Base-by-base conservation (phyloP, 2,113 vertebrate species). In the Gymnorhina tibicen region DNA sequence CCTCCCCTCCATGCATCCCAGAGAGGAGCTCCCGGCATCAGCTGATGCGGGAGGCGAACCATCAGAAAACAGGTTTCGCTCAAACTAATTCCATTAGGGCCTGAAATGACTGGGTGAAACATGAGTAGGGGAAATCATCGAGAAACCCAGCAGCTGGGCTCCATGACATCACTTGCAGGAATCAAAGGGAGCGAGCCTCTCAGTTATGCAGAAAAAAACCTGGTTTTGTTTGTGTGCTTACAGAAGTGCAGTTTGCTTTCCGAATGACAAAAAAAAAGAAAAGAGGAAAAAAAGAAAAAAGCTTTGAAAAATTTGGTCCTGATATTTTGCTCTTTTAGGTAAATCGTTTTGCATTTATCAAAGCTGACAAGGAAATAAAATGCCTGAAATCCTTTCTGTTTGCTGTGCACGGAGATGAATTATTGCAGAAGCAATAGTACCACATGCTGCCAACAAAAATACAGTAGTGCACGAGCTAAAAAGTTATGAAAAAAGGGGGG, bases 51-150 rank as follows among this genome's bases (percentile, higher is more conserved):
- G 95, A 97, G 79, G 92, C 88, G 96, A 98, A 93, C 96, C 97
- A 89, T 97, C 96, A 95, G 97, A 94, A 97, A 97, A 58, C 1
- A 87, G 83, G 84, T 95, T 98, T 93, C 7, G 23, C 94, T 95
- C 96, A 96, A 85, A 96, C 92, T 97, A 97, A 98, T 98, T 98
- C 97, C 96, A 98, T 98, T 97, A 98, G 91, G 96, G 92, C 92
- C 94, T 97, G 92, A 95, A 98, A 97, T 94, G 96, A 93, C 92
- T 98, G 91, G 92, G 94, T 97, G 97, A 98, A 98, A 98, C 97
- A 89, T 59, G 95, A 98, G 98, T 89, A 98, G 97, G 97, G 96
- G 95, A 98, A 98, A 97, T 97, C 96, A 95, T 95, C 4, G 52
- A 96, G 92, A 69, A 94, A 76, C 91, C 94, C 95, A 97, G 95